phyloP scores from a whole-genome alignment of 2,113 vertebrate genomes.

The Calypte anna region DNA sequence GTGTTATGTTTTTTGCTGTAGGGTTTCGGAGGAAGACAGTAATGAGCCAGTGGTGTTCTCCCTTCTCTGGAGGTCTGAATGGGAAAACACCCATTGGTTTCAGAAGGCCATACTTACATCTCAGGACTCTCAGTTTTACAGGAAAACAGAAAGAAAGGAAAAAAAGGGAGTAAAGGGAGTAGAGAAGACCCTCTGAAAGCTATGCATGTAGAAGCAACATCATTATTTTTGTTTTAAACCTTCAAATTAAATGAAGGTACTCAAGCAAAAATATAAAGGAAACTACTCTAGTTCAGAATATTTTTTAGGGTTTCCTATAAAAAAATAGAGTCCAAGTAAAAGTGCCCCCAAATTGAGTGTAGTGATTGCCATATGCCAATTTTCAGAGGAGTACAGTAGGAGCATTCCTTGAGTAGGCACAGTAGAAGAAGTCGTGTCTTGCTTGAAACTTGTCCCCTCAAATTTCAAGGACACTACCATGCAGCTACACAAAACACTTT shows the following conservation, averaged over 20 bases:
- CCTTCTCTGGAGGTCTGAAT: not conserved
- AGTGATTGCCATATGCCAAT: not conserved
- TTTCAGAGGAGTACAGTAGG: not conserved
- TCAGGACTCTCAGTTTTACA: not conserved
- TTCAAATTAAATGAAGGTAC: not conserved
- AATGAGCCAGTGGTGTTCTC: not conserved
- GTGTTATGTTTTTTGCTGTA: not conserved
- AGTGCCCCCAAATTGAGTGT: not conserved
- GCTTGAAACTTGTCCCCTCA: not conserved
- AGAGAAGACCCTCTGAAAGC: not conserved
- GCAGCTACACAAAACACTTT: not conserved
- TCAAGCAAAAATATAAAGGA: not conserved
- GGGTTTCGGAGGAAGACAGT: not conserved
- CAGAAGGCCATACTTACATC: conserved; percentile 14
- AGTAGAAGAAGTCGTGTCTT: not conserved
- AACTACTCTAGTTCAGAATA: not conserved
- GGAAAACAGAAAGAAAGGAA: not conserved
- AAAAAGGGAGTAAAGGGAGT: not conserved
- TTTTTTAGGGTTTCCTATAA: not conserved
- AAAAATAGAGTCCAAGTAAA: not conserved
- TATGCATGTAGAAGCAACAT: not conserved
- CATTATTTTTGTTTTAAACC: not conserved
- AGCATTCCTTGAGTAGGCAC: not conserved
- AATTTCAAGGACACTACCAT: not conserved
- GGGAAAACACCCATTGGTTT: not conserved